A percentile compares a stretch with the other conserved stretches of the same genome.
Evolutionary conservation across 2,797 vertebrate genomes (phyloP).

Genomic region (Luscinia luscinia): DNA sequence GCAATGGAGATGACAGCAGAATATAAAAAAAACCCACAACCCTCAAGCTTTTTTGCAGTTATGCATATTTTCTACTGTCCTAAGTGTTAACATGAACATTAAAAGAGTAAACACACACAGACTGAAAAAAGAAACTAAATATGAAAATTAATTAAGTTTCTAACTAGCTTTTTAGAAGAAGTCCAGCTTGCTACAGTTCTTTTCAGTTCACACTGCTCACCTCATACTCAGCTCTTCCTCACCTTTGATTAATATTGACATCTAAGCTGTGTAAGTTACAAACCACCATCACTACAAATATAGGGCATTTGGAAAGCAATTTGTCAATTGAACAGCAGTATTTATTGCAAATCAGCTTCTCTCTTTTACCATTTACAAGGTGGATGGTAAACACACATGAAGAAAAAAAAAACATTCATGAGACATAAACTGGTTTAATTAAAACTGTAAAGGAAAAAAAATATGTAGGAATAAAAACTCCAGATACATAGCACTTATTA

Average conservation of each 20-base stretch:
- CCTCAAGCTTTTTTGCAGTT: neutral
- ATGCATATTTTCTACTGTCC: neutral
- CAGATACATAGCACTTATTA: neutral
- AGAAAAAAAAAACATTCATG: neutral
- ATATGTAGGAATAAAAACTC: slow-evolving; percentile 31
- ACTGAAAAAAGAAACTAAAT: neutral
- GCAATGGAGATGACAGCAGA: neutral
- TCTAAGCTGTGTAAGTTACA: neutral
- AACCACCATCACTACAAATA: neutral
- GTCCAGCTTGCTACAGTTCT: neutral
- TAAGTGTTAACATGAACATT: neutral
- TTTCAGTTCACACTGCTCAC: neutral
- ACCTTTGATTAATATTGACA: neutral
- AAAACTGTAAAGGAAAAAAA: slow-evolving; percentile 41
- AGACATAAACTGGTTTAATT: slow-evolving; percentile 33
- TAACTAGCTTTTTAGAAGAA: neutral
- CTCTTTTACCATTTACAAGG: slow-evolving; percentile 17
- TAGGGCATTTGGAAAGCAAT: neutral
- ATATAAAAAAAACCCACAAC: no score
- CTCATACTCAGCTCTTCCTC: neutral
- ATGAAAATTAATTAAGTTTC: neutral
- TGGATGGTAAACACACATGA: neutral
- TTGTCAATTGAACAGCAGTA: neutral
- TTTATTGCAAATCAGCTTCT: slow-evolving; percentile 58
- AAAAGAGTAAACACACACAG: neutral